Conservation (phyloP, 2,113 vertebrate genomes). For the Poecile atricapillus region DNA sequence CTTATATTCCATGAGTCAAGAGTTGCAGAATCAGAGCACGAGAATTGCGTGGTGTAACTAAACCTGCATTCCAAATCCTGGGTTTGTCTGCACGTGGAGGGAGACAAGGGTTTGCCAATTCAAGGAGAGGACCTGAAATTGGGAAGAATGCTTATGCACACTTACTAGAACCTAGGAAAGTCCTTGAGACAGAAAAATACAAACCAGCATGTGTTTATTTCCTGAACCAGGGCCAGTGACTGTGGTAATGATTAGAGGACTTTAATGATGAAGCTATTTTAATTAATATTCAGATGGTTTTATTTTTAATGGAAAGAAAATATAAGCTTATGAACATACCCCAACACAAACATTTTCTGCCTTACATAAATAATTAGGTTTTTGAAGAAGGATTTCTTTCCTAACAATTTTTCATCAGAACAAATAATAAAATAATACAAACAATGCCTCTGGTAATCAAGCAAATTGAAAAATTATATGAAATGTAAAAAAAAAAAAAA, state of each 20-base stretch:
- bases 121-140: background rate
- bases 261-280: background rate
- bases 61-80: background rate
- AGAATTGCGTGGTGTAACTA: background rate
- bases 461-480: background rate
- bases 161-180: background rate
- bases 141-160: background rate
- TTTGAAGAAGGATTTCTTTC: background rate
- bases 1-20: background rate
- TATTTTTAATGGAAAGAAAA: background rate
- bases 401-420: background rate
- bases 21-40: background rate
- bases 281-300: constrained; percentile 1
- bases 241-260: background rate
- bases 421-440: background rate
- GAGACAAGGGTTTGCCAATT: background rate
- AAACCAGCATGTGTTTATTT: background rate
- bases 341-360: background rate
- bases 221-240: background rate
- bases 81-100: background rate
- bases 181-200: background rate
- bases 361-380: background rate
- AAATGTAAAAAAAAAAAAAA: background rate
- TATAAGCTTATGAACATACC: background rate
- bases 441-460: background rate